These are phyloP conservation scores for Epinotia ramella DNA, from an alignment of 2,888 invertebrate species.

Conservation along the genomic window DNA sequence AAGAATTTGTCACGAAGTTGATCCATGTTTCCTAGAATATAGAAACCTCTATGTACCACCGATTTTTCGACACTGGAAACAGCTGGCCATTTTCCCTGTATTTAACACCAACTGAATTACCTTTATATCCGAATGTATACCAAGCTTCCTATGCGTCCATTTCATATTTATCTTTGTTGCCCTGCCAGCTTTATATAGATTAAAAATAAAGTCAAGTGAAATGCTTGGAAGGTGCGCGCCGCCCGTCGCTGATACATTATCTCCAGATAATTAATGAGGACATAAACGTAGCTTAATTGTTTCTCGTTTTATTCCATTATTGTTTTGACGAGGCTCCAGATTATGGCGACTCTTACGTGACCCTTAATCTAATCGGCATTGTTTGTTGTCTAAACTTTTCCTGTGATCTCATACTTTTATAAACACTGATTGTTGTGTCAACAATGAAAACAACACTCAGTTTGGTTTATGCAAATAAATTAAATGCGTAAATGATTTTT, in stretches of 20 bases:
- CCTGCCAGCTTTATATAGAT: neutral
- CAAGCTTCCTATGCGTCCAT: too few relatives aligned
- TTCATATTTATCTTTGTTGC: neutral
- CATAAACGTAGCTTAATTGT: constrained; percentile 63
- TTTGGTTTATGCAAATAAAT: constrained; percentile 13
- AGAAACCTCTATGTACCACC: too few relatives aligned
- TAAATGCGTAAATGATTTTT: constrained; percentile 24
- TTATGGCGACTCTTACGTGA: constrained; percentile 63
- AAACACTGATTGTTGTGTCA: constrained; percentile 22
- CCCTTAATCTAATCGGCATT: constrained; percentile 71
- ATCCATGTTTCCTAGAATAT: neutral
- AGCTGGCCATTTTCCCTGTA: too few relatives aligned
- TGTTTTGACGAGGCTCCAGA: constrained; percentile 66
- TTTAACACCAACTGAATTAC: too few relatives aligned
- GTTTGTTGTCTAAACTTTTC: constrained; percentile 75
- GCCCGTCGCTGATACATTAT: constrained; percentile 21
- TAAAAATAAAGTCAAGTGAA: neutral
- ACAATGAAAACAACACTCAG: constrained; percentile 13
- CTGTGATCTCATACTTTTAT: constrained; percentile 71
- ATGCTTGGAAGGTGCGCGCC: constrained; percentile 21
- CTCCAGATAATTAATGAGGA: constrained; percentile 57
- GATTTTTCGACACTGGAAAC: too few relatives aligned
- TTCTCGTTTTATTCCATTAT: constrained; percentile 78
- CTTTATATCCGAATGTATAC: too few relatives aligned
- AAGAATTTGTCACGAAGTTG: neutral